These are phyloP conservation scores for Tupaia tana DNA, from an alignment of 2,113 vertebrate species.

Conservation along the genomic window DNA sequence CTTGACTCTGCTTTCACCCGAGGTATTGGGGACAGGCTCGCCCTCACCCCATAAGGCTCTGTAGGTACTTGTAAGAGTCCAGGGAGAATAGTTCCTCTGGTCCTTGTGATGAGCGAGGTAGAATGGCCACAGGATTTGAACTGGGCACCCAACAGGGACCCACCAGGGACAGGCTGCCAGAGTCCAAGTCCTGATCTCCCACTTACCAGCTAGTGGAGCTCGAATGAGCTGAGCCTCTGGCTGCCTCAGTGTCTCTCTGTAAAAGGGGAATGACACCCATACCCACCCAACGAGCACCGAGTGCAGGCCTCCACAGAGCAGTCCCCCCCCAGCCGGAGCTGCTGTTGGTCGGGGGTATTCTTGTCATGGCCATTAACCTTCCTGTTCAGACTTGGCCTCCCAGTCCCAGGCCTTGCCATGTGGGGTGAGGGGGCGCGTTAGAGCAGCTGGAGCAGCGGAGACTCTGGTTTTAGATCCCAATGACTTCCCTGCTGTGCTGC, in stretches of 20 bases:
- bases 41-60: neutral
- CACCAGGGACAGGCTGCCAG: neutral
- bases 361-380: accelerated
- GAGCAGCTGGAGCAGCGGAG: too few relatives aligned
- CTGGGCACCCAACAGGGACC: neutral
- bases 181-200: neutral
- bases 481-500: neutral
- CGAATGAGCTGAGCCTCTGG: neutral
- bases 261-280: neutral
- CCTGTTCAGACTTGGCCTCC: neutral
- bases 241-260: neutral
- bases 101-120: neutral
- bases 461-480: neutral
- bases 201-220: neutral
- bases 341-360: accelerated
- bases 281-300: neutral
- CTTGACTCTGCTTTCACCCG: neutral
- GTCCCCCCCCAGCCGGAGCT: accelerated
- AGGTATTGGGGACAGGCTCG: neutral
- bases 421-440: too few relatives aligned
- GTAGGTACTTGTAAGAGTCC: neutral
- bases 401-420: neutral
- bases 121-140: neutral
- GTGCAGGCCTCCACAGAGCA: neutral
- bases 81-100: too few relatives aligned